Evolutionary conservation across 1,140 invertebrate genomes (phyloP), one percentile per base, ranked within the genome.

Genomic region (Tetramorium parvispinum): DNA sequence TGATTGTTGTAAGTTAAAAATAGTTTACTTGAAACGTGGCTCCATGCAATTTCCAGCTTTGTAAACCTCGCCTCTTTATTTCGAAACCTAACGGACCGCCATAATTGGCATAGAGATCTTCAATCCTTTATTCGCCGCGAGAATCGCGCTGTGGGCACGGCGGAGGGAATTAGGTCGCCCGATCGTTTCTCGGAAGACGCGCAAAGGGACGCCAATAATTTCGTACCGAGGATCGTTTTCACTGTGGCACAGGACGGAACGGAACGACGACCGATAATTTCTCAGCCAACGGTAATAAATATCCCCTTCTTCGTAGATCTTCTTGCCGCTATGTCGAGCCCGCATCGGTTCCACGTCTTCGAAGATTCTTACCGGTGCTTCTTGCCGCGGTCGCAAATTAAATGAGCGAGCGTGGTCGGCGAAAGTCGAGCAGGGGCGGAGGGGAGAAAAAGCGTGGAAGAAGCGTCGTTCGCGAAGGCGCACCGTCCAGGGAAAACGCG

Each of bases 351-450:
- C 66, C 53, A 40, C 73, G 71, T 65, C 73, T 53, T 68, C 63
- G 57, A 24, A 24, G 86, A 49, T 66, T 89, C 77, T 83, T 63
- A 51, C 82, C 53, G 24, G 24, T 24, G 61, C 68, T 89, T 89
- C 87, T 89, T 89, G 57, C 71, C 55, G 49, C 21, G 68, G 13
- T 85, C 53, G 85, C 40, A 89, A 87, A 89, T 89, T 89, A 89
- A 89, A 89, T 75, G 73, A 71, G 46, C 65, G 73, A 66, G 71
- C 66, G 27, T 24, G 18, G 24, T 32, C 57, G 76, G 85, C 65
- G 78, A 89, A 89, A 89, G 77, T 89, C 77, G 88, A 87, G 65
- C 85, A 57, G 57, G 57, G 43, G 32, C 32, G 32, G 40, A 49
- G 73, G 71, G 7, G 53, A 66, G 77, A 89, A 89, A 89, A 83